These are phyloP conservation scores for Aphelocoma californica DNA, from an alignment of 2,797 vertebrate species.

Conservation along the genomic window DNA sequence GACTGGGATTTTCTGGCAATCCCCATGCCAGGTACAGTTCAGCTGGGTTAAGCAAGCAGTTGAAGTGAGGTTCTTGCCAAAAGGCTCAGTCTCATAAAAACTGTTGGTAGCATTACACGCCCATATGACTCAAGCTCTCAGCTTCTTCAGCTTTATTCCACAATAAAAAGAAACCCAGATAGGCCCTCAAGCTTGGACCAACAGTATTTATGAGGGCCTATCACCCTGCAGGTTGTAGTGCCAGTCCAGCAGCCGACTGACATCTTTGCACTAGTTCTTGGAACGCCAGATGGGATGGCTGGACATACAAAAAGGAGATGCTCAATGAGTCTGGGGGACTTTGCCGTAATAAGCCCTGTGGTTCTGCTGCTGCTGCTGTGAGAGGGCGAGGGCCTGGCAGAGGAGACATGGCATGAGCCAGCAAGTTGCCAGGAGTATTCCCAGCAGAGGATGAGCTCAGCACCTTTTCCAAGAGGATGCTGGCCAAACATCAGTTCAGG, in stretches of 20 bases:
- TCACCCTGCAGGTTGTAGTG: not conserved
- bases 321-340: not conserved
- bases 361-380: not conserved
- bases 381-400: not conserved
- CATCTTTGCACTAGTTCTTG: not conserved
- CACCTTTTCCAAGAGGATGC: not conserved
- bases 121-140: slow-evolving; percentile 40
- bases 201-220: not conserved
- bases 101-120: not conserved
- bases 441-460: slow-evolving; percentile 21
- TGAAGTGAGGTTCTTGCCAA: not conserved
- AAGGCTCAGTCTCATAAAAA: slow-evolving; percentile 7
- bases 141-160: slow-evolving; percentile 24
- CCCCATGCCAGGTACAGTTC: not conserved
- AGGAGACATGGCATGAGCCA: not conserved
- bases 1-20: not conserved
- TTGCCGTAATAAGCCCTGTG: not conserved
- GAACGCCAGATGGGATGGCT: not conserved
- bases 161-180: not conserved
- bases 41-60: not conserved
- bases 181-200: not conserved
- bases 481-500: not conserved
- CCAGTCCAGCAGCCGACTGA: not conserved
- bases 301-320: not conserved
- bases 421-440: not conserved